These are phyloP conservation scores for Nomia melanderi DNA, from an alignment of 1,140 invertebrate species.

Conservation along the genomic window DNA sequence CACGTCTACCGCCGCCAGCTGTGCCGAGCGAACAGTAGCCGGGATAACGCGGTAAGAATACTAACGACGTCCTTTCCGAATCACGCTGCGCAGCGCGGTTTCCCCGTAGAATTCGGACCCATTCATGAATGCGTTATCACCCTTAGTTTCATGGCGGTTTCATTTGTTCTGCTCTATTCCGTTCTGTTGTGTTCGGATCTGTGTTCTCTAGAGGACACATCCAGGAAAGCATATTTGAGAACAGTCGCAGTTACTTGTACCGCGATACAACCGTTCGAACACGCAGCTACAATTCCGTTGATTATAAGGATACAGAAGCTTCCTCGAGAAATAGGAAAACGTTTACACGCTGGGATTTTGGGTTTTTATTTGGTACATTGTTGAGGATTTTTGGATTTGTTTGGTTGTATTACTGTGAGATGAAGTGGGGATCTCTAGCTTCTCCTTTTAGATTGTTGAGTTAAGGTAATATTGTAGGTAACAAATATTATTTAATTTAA, in stretches of 20 bases:
- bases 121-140: slow-evolving; percentile 72
- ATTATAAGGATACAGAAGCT: background rate
- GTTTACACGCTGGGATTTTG: too few species aligned
- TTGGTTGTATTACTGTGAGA: too few species aligned
- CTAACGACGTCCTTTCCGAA: slow-evolving; percentile 56
- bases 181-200: too few species aligned
- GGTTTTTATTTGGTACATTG: too few species aligned
- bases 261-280: background rate
- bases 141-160: slow-evolving; percentile 50
- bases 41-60: slow-evolving; percentile 58
- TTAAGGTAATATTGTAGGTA: too few species aligned
- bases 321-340: too few species aligned
- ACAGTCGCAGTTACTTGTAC: background rate
- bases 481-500: too few species aligned
- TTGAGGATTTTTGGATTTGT: too few species aligned
- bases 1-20: background rate
- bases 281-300: background rate
- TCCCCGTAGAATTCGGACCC: slow-evolving; percentile 62
- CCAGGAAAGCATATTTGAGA: background rate
- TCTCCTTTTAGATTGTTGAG: too few species aligned
- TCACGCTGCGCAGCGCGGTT: slow-evolving; percentile 59
- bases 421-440: too few species aligned
- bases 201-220: too few species aligned
- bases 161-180: slow-evolving; percentile 53
- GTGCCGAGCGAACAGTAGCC: background rate